phyloP scores from a whole-genome alignment of 2,113 vertebrate genomes.

The Todiramphus saurophagus region DNA sequence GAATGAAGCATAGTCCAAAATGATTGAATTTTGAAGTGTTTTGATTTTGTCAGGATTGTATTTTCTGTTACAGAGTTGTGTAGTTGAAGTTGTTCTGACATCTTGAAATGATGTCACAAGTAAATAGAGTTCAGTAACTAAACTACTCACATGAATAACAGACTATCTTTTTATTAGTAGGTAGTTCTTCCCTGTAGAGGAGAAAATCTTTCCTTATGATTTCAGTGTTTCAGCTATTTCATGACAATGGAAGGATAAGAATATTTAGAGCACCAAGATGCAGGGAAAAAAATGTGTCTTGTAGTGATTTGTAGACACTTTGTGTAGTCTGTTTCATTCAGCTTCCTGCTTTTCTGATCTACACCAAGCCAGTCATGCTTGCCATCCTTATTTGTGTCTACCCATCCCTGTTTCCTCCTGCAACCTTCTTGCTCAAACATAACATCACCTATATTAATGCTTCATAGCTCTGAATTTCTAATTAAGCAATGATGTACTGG shows the following conservation, averaged over 20 bases:
- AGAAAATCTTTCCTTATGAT: not conserved
- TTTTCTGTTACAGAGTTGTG: not conserved
- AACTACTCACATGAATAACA: not conserved
- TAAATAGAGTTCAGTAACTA: not conserved
- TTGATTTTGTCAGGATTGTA: not conserved
- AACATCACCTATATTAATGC: not conserved
- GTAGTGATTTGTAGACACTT: not conserved
- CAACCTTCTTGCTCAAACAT: not conserved
- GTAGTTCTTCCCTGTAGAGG: not conserved
- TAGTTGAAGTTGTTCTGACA: not conserved
- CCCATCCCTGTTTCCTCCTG: not conserved
- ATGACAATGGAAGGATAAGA: not conserved
- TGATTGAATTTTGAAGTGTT: not conserved
- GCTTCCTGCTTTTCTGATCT: not conserved
- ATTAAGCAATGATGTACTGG: not conserved
- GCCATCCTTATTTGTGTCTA: not conserved
- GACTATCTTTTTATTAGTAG: not conserved
- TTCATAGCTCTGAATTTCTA: not conserved
- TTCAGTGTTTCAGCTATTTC: not conserved
- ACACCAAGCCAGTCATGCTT: not conserved
- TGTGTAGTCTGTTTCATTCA: not conserved
- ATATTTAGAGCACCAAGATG: not conserved
- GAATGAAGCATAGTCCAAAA: not conserved
- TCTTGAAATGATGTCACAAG: not conserved
- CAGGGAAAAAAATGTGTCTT: not conserved